A percentile compares a stretch with the other conserved stretches of the same genome.
These are phyloP conservation scores for Eilema depressum DNA, from an alignment of 2,888 invertebrate genomes.

Conservation along the genomic window DNA sequence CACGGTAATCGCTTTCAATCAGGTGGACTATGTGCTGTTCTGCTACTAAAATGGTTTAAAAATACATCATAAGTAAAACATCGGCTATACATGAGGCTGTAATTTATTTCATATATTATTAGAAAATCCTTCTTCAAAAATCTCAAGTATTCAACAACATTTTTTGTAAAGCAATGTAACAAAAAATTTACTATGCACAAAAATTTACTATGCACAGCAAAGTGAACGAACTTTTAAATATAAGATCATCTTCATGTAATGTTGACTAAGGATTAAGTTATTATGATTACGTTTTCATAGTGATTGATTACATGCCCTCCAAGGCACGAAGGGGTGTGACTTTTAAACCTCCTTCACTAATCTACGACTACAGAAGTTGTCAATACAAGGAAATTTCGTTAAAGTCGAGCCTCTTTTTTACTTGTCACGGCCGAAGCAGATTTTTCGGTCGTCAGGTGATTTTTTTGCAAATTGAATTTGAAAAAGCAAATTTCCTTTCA, in stretches of 20 bases:
- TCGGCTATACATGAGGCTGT: too few species aligned
- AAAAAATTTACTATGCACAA: too few species aligned
- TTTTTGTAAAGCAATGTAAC: too few species aligned
- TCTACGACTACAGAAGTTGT: neutral
- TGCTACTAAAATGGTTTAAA: too few species aligned
- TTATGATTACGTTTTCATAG: conserved; percentile 9
- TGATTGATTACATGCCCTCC: neutral
- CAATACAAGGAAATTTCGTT: neutral
- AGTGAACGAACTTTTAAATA: neutral
- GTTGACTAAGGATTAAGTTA: conserved; percentile 2
- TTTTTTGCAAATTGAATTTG: neutral
- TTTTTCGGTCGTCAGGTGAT: neutral
- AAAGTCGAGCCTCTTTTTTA: neutral
- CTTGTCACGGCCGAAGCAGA: too few species aligned
- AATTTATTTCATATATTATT: too few species aligned
- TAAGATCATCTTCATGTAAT: neutral
- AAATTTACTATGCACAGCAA: too few species aligned
- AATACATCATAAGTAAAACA: too few species aligned
- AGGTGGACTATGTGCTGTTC: too few species aligned
- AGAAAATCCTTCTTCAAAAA: too few species aligned
- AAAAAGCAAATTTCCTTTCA: neutral
- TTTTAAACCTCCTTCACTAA: neutral
- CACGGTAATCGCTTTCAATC: too few species aligned
- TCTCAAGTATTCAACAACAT: too few species aligned
- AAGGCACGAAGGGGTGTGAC: conserved; percentile 17